A percentile compares a stretch with the other conserved stretches of the same genome.
These are phyloP conservation scores for Aspidoscelis tigris DNA, from an alignment of 2,113 vertebrate species.

Conservation along the genomic window DNA sequence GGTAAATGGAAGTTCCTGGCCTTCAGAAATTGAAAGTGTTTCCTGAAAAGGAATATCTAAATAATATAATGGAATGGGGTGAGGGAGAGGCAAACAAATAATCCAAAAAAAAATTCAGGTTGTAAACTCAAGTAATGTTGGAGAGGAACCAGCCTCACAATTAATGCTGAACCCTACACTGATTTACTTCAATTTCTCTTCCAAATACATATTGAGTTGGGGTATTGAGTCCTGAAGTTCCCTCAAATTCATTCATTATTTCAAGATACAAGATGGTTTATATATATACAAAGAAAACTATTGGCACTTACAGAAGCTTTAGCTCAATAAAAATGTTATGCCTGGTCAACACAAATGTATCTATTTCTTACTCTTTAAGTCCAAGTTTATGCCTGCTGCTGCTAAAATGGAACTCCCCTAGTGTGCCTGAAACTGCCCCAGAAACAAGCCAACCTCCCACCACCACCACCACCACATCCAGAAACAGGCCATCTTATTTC, in stretches of 20 bases:
- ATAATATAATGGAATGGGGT: conserved; percentile 20
- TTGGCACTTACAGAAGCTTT: not conserved
- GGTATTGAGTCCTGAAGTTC: conserved; percentile 17
- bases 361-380: not conserved
- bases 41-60: conserved; percentile 18
- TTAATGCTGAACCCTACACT: not conserved
- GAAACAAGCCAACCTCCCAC: not conserved
- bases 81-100: not conserved
- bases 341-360: too few species aligned
- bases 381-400: not conserved
- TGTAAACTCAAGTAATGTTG: conserved; percentile 36
- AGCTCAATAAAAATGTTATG: not conserved
- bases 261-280: not conserved
- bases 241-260: conserved; percentile 1
- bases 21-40: conserved; percentile 52
- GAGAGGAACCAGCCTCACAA: fast-evolving
- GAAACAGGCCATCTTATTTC: not conserved
- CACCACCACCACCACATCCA: not conserved
- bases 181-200: not conserved
- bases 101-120: conserved; percentile 24
- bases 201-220: not conserved
- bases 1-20: conserved; percentile 1
- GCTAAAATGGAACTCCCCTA: not conserved
- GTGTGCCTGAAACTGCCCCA: not conserved
- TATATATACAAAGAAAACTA: not conserved